Base-by-base conservation (phyloP, 2,797 vertebrate species). In the Parotocinclus haroldoi region DNA sequence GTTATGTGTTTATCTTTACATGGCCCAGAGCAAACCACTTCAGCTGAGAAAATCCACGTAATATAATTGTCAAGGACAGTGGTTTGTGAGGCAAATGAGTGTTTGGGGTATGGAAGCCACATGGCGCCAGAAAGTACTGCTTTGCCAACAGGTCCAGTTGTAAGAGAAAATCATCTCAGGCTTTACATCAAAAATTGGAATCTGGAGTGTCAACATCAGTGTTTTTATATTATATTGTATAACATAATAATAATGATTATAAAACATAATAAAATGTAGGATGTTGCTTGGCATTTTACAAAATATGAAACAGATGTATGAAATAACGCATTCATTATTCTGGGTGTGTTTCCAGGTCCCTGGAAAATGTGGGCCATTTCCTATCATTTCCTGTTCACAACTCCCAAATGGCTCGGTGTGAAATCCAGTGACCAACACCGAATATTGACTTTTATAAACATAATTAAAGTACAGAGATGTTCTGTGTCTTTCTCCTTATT, bases 1-100 rank as follows among this genome's bases (percentile, higher is more conserved):
- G 16, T 63, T 63, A 63, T 63, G 39, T 48, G 48, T 63, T 68
- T 63, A 49, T 55, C 27, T 68, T 63, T 63, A 44, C 14, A 63
- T 36, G n/a, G 38, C 14, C 11, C 18, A 4, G 18, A 36, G 65
- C 39, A 19, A 58, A 50, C 19, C 60, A 58, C 45, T 62, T 58
- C 39, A 56, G 38, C 38, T 45, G 27, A 40, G 27, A 8, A 27
- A 46, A 64, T 63, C 65, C 40, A 53, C n/a, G 58, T 48, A 58
- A 42, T 13, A 42, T 63, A 63, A 57, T 36, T 54, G 40, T 37
- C 40, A 46, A 11, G 53, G 16, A 10, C 19, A 38, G 39, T 49
- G 9, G 44, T 52, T 67, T 72, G 55, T 36, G 17, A 16, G 46
- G 63, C 12, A 55, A 66, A 58, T 18, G 40, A 17, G 10, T 49